Evolutionary conservation across 2,888 invertebrate species (phyloP).

Genomic region (Allolobophora icterica): DNA sequence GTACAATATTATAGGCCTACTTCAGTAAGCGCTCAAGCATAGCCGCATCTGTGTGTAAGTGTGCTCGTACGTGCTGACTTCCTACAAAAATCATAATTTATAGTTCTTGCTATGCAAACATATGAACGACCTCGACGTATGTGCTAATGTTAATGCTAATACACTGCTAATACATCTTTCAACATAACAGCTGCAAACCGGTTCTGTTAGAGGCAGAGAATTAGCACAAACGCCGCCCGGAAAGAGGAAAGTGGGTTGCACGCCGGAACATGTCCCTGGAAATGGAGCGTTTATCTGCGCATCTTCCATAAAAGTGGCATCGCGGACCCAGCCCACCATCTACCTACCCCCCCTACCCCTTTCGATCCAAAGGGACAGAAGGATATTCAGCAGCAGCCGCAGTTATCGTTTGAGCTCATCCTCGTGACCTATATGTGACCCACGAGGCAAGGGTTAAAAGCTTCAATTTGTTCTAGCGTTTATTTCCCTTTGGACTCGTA

Average conservation of each 20-base stretch:
- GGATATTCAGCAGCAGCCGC: not conserved
- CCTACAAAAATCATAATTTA: not conserved
- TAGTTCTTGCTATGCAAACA: not conserved
- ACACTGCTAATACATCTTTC: not conserved
- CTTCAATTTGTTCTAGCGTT: not conserved
- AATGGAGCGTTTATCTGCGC: not conserved
- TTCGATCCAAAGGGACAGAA: not conserved
- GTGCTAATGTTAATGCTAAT: not conserved
- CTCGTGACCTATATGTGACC: not conserved
- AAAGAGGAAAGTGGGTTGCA: not conserved
- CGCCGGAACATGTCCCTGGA: not conserved
- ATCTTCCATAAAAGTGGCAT: slow-evolving; percentile 7
- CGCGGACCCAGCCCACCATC: not conserved
- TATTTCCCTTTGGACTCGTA: slow-evolving; percentile 3
- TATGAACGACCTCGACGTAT: not conserved
- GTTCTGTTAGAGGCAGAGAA: not conserved
- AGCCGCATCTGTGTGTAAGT: not conserved
- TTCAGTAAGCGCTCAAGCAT: not conserved
- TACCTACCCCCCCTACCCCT: not conserved
- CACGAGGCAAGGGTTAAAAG: not conserved
- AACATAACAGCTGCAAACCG: not conserved
- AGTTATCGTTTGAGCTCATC: not conserved
- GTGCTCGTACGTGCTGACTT: too few species aligned
- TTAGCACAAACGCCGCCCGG: not conserved
- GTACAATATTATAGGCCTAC: not conserved